Percentiles rank a stretch among this genome's conserved stretches.
These are phyloP conservation scores for Diaphora mendica DNA, from an alignment of 2,888 invertebrate species.

Conservation along the genomic window DNA sequence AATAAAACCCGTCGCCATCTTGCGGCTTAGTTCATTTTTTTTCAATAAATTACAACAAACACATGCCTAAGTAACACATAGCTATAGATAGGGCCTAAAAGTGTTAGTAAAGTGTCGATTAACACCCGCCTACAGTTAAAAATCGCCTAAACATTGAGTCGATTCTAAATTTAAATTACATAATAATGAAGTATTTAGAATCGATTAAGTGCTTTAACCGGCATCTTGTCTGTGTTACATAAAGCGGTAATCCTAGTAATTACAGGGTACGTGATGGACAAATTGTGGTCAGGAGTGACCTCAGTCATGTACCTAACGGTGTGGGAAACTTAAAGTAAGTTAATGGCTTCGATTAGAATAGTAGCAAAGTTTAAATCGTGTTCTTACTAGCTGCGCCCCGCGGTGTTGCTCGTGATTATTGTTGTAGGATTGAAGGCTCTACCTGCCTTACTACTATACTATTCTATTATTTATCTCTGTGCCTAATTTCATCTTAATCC, in stretches of 20 bases:
- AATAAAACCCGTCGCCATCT: too few species aligned
- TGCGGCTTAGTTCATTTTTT: too few species aligned
- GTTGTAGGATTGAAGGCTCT: too few species aligned
- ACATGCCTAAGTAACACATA: neutral
- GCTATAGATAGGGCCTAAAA: too few species aligned
- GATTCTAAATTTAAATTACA: neutral
- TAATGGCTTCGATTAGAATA: slow-evolving; percentile 2
- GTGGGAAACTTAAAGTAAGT: neutral
- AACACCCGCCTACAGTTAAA: neutral
- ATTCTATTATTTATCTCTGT: too few species aligned
- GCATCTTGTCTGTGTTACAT: slow-evolving; percentile 12
- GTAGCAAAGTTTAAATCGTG: neutral
- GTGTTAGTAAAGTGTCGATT: neutral
- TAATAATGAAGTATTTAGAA: neutral
- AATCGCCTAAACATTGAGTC: neutral
- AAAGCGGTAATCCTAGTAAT: slow-evolving; percentile 22
- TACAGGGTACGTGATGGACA: slow-evolving; percentile 10
- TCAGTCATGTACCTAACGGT: neutral
- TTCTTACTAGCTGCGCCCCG: neutral
- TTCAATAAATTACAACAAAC: neutral
- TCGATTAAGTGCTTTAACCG: slow-evolving; percentile 1
- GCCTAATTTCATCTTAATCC: too few species aligned
- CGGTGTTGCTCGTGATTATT: too few species aligned
- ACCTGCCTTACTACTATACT: too few species aligned
- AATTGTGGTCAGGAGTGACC: slow-evolving; percentile 13